Evolutionary conservation across 2,113 vertebrate species (phyloP), one percentile per base, ranked within the genome.

Genomic region (Erpornis zantholeuca): DNA sequence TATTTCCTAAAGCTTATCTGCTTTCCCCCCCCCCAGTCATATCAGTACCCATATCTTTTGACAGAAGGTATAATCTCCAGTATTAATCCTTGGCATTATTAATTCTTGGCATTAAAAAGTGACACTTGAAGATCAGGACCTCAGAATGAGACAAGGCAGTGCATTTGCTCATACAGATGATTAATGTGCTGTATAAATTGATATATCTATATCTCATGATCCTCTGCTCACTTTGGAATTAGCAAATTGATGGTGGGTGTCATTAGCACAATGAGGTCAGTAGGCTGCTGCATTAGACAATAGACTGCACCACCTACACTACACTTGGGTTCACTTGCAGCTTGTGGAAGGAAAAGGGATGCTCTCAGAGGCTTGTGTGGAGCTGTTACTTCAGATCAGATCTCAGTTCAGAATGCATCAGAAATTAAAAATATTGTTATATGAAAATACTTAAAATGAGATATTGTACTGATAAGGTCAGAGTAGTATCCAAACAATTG

Each of bases 201-300:
- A 9, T 71, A 31, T 35, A 7, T 42, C 21, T 76, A 1, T 50
- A 44, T 11, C 17, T 76, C 36, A 44, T 27, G 45, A 59, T 65
- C 50, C 20, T 80, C 36, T 87, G 33, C 66, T 50, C 54, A 50
- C 78, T 80, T 71, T 3, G 44, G 64, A 80, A 81, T 70, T 47
- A 92, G 31, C 9, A 47, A 33, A 73, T 56, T 77, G 82, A n/a
- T 90, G 85, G 52, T 21, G 4, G 4, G 21, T 5, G 1, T 80
- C 78, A n/a, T 92, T 73, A 95, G 64, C n/a, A 42, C 66, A 83
- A 24, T 27, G 84, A 88, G 54, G 59, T 73, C 64, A 76, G 71
- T 9, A 16, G 56, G 31, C 53, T 91, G 61, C 66, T 92, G 29
- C 52, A 2, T 61, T 85, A 45, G 53, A 17, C 64, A 82, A 38